These are phyloP conservation scores for Anorthoa munda DNA, from an alignment of 2,888 invertebrate genomes.

Conservation along the genomic window DNA sequence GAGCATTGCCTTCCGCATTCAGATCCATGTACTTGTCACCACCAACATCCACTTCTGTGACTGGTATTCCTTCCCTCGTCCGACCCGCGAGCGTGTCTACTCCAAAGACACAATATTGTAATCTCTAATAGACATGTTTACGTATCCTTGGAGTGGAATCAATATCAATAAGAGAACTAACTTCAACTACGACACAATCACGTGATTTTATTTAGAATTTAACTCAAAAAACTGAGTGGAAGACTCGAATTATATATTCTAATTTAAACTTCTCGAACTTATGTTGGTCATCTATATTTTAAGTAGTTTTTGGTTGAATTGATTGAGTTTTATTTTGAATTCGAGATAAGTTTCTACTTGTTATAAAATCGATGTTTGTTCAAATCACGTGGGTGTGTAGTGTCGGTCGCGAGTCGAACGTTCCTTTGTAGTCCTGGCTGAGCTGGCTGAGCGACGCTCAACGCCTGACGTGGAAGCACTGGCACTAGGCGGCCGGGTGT, in stretches of 20 bases:
- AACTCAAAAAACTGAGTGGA: conserved; percentile 57
- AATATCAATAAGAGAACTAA: conserved; percentile 28
- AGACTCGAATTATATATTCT: conserved; percentile 55
- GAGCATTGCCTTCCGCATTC: conserved; percentile 64
- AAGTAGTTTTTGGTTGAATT: conserved; percentile 27
- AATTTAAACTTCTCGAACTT: conserved; percentile 54
- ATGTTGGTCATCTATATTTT: conserved; percentile 41
- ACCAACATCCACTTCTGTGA: conserved; percentile 81
- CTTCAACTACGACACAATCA: conserved; percentile 43
- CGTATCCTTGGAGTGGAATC: conserved; percentile 57
- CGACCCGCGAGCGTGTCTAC: conserved; percentile 66
- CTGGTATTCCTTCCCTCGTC: conserved; percentile 65
- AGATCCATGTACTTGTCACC: conserved; percentile 68
- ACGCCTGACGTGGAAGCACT: conserved; percentile 90
- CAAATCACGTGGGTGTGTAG: conserved; percentile 53
- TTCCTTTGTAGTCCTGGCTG: conserved; percentile 8
- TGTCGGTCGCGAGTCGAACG: conserved; percentile 45
- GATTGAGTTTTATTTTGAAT: conserved; percentile 5
- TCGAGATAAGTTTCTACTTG: conserved; percentile 35
- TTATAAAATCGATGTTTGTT: conserved; percentile 14
- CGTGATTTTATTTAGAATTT: conserved; percentile 55
- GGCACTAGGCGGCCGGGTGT: conserved; percentile 89
- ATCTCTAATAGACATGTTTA: conserved; percentile 49
- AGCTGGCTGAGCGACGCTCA: conserved; percentile 60
- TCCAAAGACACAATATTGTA: conserved; percentile 58